Conservation (phyloP, 2,797 vertebrate species). For the Notoglanidium macrostoma region DNA sequence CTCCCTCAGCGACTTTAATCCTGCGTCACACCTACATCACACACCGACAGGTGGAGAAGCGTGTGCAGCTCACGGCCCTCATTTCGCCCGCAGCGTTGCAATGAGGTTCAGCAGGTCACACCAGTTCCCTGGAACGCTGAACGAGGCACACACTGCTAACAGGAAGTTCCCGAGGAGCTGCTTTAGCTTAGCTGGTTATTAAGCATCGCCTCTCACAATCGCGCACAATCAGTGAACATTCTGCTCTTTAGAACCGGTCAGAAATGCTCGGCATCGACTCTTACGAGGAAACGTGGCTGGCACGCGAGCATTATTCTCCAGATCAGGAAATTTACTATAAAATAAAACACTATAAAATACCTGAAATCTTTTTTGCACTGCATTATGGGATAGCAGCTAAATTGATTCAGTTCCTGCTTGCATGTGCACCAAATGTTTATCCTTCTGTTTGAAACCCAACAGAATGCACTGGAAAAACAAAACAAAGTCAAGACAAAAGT, state of each 20-base stretch:
- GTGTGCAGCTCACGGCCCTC: background rate
- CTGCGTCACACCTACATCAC: background rate
- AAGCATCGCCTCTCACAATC: background rate
- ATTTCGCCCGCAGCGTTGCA: background rate
- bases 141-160: background rate
- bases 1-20: background rate
- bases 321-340: background rate
- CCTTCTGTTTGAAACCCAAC: background rate
- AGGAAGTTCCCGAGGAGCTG: background rate
- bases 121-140: background rate
- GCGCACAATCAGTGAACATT: background rate
- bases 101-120: constrained; percentile 4
- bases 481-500: too few relatives aligned
- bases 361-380: too few relatives aligned
- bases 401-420: background rate
- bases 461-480: background rate
- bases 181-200: background rate
- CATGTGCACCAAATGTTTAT: background rate
- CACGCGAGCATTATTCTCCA: background rate
- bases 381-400: background rate
- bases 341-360: too few relatives aligned
- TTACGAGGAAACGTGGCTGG: background rate
- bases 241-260: background rate
- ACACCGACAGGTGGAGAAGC: background rate
- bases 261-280: background rate